phyloP scores from a whole-genome alignment of 2,888 invertebrate genomes.

The Watsonalla cultraria region DNA sequence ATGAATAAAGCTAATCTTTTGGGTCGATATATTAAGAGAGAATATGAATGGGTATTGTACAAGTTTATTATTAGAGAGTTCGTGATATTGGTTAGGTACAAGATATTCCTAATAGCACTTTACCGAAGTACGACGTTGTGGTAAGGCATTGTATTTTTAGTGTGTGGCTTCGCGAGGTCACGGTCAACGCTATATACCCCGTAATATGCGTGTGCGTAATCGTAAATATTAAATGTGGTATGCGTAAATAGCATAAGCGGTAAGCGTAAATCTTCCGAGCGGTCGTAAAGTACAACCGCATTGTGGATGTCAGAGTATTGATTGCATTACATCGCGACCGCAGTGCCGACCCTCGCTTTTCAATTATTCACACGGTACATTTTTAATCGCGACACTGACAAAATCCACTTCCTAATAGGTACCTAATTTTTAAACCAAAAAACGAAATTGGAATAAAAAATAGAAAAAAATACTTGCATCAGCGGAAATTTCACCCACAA shows the following conservation, averaged over 20 bases:
- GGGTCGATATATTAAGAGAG: no score
- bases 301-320: slow-evolving; percentile 57
- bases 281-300: slow-evolving; percentile 54
- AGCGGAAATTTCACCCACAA: slow-evolving; percentile 48
- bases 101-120: background rate
- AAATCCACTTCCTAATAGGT: slow-evolving; percentile 14
- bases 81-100: background rate
- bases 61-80: background rate
- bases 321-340: slow-evolving; percentile 51
- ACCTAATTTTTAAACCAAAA: slow-evolving; percentile 11
- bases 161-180: slow-evolving; percentile 32
- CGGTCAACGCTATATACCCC: slow-evolving; percentile 33
- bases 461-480: slow-evolving; percentile 13
- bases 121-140: slow-evolving; percentile 5
- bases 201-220: slow-evolving; percentile 54
- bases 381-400: slow-evolving; percentile 30
- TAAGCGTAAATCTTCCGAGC: slow-evolving; percentile 51
- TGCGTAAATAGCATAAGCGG: slow-evolving; percentile 50
- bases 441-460: slow-evolving; percentile 14
- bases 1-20: no score
- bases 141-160: slow-evolving; percentile 26
- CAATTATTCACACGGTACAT: slow-evolving; percentile 45
- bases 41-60: background rate
- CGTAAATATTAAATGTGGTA: slow-evolving; percentile 56
- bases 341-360: slow-evolving; percentile 37